Conservation (phyloP, 2,797 vertebrate species). For the Dicrostonyx torquatus region DNA sequence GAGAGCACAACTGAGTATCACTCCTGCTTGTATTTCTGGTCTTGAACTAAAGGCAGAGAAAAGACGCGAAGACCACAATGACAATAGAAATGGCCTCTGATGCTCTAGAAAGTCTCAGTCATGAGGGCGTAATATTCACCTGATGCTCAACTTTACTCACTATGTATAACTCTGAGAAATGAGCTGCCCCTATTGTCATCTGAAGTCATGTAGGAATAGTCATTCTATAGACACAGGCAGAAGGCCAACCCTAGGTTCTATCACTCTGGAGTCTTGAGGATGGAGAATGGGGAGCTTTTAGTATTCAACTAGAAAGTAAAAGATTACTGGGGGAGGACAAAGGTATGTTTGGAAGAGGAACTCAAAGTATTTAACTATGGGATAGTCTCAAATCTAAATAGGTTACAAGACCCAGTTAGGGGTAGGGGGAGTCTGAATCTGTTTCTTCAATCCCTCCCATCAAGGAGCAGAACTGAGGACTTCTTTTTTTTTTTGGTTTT, state of each 20-base stretch:
- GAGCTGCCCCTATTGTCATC: rapidly evolving
- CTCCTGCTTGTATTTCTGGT: background rate
- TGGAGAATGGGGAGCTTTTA: rapidly evolving
- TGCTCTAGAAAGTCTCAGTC: background rate
- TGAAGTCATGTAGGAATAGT: background rate
- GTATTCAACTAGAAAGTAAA: background rate
- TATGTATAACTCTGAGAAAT: background rate
- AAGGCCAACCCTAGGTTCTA: background rate
- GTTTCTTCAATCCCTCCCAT: background rate
- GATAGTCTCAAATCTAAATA: background rate
- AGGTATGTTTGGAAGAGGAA: background rate
- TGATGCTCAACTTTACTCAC: background rate
- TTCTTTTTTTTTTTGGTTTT: no score
- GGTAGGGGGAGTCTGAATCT: no score
- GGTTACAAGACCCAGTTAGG: background rate
- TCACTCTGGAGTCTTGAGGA: background rate
- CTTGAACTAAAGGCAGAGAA: background rate
- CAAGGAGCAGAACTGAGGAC: background rate
- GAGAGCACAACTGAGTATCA: background rate
- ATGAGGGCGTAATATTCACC: background rate
- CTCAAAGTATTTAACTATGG: background rate
- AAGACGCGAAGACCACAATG: background rate
- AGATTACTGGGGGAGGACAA: background rate
- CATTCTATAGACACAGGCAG: background rate
- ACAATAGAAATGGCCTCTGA: background rate